Evolutionary conservation across 2,113 vertebrate genomes (phyloP).

Genomic region (Pterocles burchelli): DNA sequence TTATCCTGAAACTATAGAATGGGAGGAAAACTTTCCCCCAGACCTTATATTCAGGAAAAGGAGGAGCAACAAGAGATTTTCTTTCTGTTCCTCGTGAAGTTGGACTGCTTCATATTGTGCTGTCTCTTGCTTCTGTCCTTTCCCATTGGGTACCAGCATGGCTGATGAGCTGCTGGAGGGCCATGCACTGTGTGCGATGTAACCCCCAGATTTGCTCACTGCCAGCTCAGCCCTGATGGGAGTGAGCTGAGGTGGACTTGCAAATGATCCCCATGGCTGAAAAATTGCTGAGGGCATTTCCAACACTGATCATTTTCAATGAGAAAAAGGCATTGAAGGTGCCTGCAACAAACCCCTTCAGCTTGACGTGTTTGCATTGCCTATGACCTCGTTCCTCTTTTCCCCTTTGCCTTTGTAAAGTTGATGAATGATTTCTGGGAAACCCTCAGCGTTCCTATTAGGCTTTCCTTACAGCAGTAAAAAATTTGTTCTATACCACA

Average conservation of each 20-base stretch:
- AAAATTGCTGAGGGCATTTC: not conserved
- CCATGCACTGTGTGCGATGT: rapidly evolving
- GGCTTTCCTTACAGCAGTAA: not conserved
- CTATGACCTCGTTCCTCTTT: not conserved
- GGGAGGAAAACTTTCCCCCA: not conserved
- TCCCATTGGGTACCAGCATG: rapidly evolving
- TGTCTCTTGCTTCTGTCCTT: not conserved
- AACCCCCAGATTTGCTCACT: not conserved
- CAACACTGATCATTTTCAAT: not conserved
- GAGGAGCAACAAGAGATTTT: not conserved
- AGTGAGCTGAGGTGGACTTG: not conserved
- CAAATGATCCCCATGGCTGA: not conserved
- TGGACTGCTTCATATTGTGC: not conserved
- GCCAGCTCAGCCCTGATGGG: not conserved
- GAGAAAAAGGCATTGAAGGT: not conserved
- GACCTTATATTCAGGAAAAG: not conserved
- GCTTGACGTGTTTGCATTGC: not conserved
- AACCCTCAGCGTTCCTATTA: not conserved
- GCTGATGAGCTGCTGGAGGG: not conserved
- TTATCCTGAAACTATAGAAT: not conserved
- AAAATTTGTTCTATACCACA: not conserved
- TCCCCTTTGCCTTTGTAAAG: not conserved
- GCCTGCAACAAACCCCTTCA: not conserved
- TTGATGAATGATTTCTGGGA: not conserved
- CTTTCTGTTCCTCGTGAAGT: not conserved